These are phyloP conservation scores for Cyanoderma ruficeps DNA, from an alignment of 2,113 vertebrate species.

Conservation along the genomic window DNA sequence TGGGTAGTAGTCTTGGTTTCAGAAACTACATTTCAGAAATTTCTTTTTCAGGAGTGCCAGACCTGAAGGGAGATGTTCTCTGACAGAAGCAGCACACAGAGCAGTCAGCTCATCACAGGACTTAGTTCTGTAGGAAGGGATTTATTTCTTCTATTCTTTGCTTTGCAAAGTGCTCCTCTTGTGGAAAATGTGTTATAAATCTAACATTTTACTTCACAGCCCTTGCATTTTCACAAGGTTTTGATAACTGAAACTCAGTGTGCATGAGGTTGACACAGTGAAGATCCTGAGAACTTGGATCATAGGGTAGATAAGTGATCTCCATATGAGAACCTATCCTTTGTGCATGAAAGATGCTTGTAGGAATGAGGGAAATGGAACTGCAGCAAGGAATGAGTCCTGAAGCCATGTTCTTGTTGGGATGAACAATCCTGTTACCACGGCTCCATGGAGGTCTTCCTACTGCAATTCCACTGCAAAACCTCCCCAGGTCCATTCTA, in stretches of 20 bases:
- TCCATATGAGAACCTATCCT: not conserved
- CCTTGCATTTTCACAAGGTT: not conserved
- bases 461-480: not conserved
- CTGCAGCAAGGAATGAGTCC: not conserved
- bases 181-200: not conserved
- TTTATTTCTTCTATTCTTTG: not conserved
- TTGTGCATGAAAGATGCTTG: rapidly evolving
- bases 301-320: not conserved
- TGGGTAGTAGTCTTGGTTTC: not conserved
- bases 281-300: not conserved
- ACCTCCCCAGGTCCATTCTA: not conserved
- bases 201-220: not conserved
- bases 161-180: not conserved
- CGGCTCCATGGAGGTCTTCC: not conserved
- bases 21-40: not conserved
- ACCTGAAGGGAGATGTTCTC: not conserved
- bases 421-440: not conserved
- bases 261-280: not conserved
- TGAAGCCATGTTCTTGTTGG: not conserved
- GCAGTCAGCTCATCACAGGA: not conserved
- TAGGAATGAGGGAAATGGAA: not conserved
- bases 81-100: not conserved
- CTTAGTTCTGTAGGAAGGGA: not conserved
- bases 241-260: not conserved
- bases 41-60: not conserved